Conservation (phyloP, 2,113 vertebrate species). For the Megaceryle maxima region DNA sequence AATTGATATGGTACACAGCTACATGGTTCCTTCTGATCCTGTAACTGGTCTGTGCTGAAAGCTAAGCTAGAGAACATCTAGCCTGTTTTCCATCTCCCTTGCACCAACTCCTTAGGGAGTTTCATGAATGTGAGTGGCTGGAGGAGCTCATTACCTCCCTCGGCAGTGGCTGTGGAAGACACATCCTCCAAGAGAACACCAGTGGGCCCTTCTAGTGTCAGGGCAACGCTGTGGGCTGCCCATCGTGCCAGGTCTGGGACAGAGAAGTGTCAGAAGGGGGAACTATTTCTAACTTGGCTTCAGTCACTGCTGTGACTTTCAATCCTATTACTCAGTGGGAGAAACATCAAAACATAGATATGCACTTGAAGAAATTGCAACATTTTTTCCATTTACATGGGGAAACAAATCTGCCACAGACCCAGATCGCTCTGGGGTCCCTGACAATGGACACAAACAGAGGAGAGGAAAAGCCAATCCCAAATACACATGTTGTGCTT, state of each 20-base stretch:
- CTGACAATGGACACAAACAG: background rate
- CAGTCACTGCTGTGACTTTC: background rate
- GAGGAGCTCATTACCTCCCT: background rate
- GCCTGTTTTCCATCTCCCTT: background rate
- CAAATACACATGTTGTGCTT: background rate
- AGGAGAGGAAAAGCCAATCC: background rate
- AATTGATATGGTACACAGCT: rapidly evolving
- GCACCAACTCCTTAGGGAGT: no score
- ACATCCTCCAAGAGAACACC: background rate
- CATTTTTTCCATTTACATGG: background rate
- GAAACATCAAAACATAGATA: background rate
- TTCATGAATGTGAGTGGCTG: rapidly evolving
- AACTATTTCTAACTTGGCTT: background rate
- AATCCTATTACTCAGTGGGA: background rate
- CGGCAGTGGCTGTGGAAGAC: background rate
- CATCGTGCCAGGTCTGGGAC: background rate
- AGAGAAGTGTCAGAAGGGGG: background rate
- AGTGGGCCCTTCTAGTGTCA: no score
- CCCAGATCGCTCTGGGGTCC: background rate
- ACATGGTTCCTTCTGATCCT: background rate
- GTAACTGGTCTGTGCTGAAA: background rate
- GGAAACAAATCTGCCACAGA: background rate
- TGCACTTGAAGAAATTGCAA: background rate
- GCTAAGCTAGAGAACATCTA: background rate
- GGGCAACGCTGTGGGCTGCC: background rate